phyloP scores from a whole-genome alignment of 1,140 invertebrate genomes.

The Sycophila sp. region DNA sequence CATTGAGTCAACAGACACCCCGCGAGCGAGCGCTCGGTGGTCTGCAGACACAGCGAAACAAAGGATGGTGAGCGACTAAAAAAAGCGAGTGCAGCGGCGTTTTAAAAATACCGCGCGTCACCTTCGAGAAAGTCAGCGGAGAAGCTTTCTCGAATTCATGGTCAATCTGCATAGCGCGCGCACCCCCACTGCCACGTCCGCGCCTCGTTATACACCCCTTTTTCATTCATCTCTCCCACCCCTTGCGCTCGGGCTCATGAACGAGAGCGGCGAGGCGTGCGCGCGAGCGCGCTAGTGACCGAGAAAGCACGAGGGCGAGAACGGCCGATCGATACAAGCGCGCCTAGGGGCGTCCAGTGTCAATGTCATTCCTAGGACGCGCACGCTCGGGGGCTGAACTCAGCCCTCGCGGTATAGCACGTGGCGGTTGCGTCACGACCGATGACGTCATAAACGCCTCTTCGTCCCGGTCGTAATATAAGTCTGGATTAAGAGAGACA shows the following conservation, averaged over 20 bases:
- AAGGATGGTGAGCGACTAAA: too few relatives aligned
- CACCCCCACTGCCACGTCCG: neutral
- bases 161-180: neutral
- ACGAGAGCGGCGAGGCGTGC: too few relatives aligned
- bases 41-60: too few relatives aligned
- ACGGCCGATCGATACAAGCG: constrained; percentile 9
- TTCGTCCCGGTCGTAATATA: too few relatives aligned
- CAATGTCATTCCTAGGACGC: constrained; percentile 54
- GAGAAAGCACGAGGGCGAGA: constrained; percentile 2
- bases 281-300: neutral
- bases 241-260: neutral
- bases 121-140: neutral
- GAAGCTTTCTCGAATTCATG: neutral
- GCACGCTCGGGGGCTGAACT: constrained; percentile 29
- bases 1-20: neutral
- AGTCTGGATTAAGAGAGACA: too few relatives aligned
- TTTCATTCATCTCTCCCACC: neutral
- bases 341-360: constrained; percentile 44
- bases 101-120: neutral
- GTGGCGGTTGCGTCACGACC: constrained; percentile 47
- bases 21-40: too few relatives aligned
- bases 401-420: neutral
- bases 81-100: neutral
- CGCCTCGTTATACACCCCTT: too few relatives aligned
- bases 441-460: constrained; percentile 46